Evolutionary conservation across 2,888 invertebrate genomes (phyloP).

Genomic region (Druceiella hillmani): DNA sequence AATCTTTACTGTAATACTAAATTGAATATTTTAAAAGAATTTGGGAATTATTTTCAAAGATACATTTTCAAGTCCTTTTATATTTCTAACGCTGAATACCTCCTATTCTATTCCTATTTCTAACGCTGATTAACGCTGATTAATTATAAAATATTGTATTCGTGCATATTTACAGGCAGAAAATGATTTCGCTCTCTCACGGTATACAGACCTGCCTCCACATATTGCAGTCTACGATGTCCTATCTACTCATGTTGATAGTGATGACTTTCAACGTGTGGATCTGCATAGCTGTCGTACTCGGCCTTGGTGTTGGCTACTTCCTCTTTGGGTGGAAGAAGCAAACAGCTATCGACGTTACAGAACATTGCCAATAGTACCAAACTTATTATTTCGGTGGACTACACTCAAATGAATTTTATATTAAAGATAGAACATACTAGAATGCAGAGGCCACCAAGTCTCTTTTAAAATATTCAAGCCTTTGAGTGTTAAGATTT

Average conservation of each 20-base stretch:
- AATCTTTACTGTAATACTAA: too few species aligned
- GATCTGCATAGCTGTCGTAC: slow-evolving; percentile 82
- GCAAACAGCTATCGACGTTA: slow-evolving; percentile 81
- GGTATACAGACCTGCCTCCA: slow-evolving; percentile 81
- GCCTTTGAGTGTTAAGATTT: too few species aligned
- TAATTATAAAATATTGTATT: too few species aligned
- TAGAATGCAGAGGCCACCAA: too few species aligned
- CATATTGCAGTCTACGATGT: slow-evolving; percentile 80
- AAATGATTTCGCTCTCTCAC: slow-evolving; percentile 78
- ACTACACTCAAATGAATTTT: not conserved
- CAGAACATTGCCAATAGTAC: slow-evolving; percentile 85
- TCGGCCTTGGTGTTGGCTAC: slow-evolving; percentile 88
- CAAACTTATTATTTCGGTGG: not conserved
- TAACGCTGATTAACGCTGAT: too few species aligned
- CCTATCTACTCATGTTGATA: slow-evolving; percentile 91
- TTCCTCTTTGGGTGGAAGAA: slow-evolving; percentile 95
- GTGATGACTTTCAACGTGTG: slow-evolving; percentile 98
- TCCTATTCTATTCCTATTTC: too few species aligned
- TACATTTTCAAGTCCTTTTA: too few species aligned
- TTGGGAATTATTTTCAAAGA: too few species aligned
- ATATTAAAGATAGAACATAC: too few species aligned
- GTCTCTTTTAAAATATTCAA: too few species aligned
- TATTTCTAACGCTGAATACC: too few species aligned
- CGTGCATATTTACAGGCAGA: slow-evolving; percentile 70
- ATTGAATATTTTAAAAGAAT: too few species aligned